Evolutionary conservation across 2,113 vertebrate species (phyloP).

Genomic region (Strix uralensis): DNA sequence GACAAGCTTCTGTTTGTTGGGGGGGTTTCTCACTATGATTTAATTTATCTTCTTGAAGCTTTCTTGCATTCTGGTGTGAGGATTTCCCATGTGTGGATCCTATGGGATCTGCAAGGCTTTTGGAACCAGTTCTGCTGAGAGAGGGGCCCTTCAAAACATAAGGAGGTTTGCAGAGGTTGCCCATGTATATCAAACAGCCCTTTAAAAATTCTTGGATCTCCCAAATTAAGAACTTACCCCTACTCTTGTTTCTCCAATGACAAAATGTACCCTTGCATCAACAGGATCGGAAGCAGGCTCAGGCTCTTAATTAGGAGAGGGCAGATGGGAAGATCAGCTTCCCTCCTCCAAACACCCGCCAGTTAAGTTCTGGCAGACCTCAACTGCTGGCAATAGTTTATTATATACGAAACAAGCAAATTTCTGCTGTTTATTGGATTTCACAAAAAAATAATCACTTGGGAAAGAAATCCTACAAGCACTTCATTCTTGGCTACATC

Average conservation of each 20-base stretch:
- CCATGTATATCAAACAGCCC: background rate
- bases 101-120: rapidly evolving
- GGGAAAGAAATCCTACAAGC: background rate
- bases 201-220: background rate
- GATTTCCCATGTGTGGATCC: rapidly evolving
- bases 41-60: background rate
- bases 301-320: background rate
- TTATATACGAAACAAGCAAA: background rate
- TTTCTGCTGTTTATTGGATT: background rate
- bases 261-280: background rate
- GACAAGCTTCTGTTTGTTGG: background rate
- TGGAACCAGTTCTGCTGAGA: background rate
- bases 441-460: background rate
- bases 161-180: background rate
- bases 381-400: background rate
- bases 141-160: background rate
- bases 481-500: background rate
- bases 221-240: background rate
- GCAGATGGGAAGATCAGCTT: background rate
- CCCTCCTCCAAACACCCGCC: background rate
- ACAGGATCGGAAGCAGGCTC: background rate
- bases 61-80: background rate
- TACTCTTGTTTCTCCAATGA: background rate
- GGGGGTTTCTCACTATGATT: background rate
- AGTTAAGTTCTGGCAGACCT: background rate